Evolutionary conservation across 64 coral and sea anemone genomes (phyloP).

Genomic region (Porites australiensis): DNA sequence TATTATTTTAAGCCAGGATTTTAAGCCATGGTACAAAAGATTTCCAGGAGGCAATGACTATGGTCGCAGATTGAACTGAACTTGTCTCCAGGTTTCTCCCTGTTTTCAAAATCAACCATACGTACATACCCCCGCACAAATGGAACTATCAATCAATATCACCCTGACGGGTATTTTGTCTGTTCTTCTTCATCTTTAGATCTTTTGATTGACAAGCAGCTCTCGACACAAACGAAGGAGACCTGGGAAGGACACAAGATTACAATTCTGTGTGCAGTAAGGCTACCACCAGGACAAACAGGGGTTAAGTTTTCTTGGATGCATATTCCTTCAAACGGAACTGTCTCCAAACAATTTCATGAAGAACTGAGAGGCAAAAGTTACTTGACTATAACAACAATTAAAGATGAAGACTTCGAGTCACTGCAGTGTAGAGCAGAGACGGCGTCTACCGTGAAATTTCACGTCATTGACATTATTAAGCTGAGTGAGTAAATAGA

Average conservation of each 20-base stretch:
- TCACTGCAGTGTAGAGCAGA: constrained; percentile 25
- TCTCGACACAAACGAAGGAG: not conserved
- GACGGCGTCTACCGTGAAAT: not conserved
- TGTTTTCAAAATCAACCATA: too few relatives aligned
- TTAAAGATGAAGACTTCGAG: constrained; percentile 34
- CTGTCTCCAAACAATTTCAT: constrained; percentile 3
- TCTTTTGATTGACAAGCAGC: constrained; percentile 17
- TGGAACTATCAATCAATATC: too few relatives aligned
- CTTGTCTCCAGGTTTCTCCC: too few relatives aligned
- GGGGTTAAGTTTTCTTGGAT: constrained; percentile 21
- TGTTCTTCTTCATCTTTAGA: not conserved
- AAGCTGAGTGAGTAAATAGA: constrained; percentile 2
- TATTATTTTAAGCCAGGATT: too few relatives aligned
- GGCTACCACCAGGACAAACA: not conserved
- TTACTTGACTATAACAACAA: constrained; percentile 5
- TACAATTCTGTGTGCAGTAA: constrained; percentile 7
- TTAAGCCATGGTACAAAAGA: too few relatives aligned
- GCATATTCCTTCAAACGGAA: constrained; percentile 32
- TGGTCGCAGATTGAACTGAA: too few relatives aligned
- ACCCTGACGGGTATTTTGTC: too few relatives aligned
- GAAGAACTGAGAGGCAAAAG: constrained; percentile 31
- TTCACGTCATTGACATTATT: constrained; percentile 16
- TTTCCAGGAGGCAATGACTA: too few relatives aligned
- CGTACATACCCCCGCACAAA: too few relatives aligned
- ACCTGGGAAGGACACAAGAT: constrained; percentile 7